Evolutionary conservation across 2,888 invertebrate species (phyloP), one percentile per base, ranked within the genome.

Genomic region (Penaeus monodon): DNA sequence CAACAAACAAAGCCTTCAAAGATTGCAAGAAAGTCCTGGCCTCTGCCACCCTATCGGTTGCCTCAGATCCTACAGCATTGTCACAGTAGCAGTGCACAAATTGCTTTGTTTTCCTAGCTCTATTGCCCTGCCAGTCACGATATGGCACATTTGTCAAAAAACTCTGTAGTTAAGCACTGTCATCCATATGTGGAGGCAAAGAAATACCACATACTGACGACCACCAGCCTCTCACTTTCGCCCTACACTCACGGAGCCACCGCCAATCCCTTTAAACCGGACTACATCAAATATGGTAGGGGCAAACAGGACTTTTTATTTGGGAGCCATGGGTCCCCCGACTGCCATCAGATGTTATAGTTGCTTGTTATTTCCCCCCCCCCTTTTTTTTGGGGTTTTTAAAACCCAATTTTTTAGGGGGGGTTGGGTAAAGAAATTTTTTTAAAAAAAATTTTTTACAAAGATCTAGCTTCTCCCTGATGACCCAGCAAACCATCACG

Each of bases 151-250:
- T 66, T 79, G 86, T 84, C 63, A 68, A 83, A 33, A 86, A 90
- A 86, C 77, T 24, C 68, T 20, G 84, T 78, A 0, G 74, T 86
- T 6, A 65, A 77, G 44, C 89, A 90, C 65, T 90, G 90, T 78
- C 86, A 80, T 6, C 88, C 86, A 66, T 29, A 88, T n/a, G n/a
- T 90, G 0, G 93, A 93, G 91, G 92, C 91, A 0, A 89, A 91
- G 64, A 33, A 91, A 76, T 91, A 92, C 73, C 90, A 84, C 0
- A 91, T 92, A 92, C 88, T 66, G 73, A 89, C 88, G 90, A 91
- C 66, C 90, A 90, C 68, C 90, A 90, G 77, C 89, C 92, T 0
- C 83, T 92, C 29, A 89, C 88, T 0, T 92, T 89, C 70, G 92
- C 92, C 0, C 44, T 44, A 10, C 44, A 44, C 44, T 44, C 44